A percentile compares a stretch with the other conserved stretches of the same genome.
These are phyloP conservation scores for Scartelaos histophorus DNA, from an alignment of 2,113 vertebrate species.

Conservation along the genomic window DNA sequence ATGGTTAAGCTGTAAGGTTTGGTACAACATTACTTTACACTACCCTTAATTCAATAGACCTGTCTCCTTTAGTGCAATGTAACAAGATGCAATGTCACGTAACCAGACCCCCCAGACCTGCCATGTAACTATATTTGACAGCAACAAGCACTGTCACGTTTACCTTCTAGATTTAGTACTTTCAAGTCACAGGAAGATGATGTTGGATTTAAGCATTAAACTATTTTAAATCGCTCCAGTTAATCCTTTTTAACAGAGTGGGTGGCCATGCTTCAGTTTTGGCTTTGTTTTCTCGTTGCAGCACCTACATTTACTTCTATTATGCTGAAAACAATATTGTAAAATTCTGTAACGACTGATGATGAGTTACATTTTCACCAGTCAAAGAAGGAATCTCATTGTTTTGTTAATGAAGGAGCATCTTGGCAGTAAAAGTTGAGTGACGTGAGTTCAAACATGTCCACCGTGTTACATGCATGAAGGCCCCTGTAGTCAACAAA, in stretches of 20 bases:
- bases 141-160: no score
- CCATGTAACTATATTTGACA: no score
- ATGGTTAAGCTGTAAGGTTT: no score
- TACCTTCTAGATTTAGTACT: no score
- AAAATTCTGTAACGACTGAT: not conserved
- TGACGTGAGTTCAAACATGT: slow-evolving; percentile 18
- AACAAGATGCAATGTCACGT: no score
- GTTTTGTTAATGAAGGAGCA: not conserved
- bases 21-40: no score
- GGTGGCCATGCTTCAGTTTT: not conserved
- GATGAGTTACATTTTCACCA: not conserved
- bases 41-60: no score
- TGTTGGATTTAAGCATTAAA: no score
- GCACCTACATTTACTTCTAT: not conserved
- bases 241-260: not conserved
- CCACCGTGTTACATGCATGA: not conserved
- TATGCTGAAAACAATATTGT: not conserved
- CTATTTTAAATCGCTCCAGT: no score
- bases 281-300: not conserved
- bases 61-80: no score
- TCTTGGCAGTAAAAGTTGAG: slow-evolving; percentile 24
- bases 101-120: no score
- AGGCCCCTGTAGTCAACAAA: not conserved
- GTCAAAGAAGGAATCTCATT: not conserved
- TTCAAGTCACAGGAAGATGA: no score